phyloP scores from a whole-genome alignment of 1,140 invertebrate genomes.

The Micrasema longulum region DNA sequence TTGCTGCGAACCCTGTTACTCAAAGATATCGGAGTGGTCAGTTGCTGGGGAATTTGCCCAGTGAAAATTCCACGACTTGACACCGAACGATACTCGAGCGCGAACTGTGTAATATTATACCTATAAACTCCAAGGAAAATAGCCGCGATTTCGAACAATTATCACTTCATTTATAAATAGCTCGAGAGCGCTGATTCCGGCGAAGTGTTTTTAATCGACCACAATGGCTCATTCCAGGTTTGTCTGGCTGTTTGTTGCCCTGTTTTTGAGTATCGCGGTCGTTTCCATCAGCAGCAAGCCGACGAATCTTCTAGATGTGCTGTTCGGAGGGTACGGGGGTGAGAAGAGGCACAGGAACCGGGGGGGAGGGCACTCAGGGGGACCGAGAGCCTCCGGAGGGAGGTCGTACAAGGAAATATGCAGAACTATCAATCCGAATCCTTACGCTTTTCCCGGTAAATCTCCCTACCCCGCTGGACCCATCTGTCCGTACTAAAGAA shows the following conservation, averaged over 20 bases:
- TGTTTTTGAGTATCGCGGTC: conserved; percentile 17
- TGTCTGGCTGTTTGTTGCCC: conserved; percentile 12
- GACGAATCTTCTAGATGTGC: conserved; percentile 58
- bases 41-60: neutral
- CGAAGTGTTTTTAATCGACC: neutral
- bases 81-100: neutral
- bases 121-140: neutral
- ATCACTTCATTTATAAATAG: no score
- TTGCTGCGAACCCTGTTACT: conserved; percentile 9
- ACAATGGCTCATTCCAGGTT: conserved; percentile 17
- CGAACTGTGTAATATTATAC: no score
- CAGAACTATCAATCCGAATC: conserved; percentile 62
- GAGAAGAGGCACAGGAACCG: conserved; percentile 49
- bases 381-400: conserved; percentile 57
- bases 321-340: conserved; percentile 55
- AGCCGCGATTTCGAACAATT: neutral
- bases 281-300: conserved; percentile 14
- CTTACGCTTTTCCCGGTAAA: conserved; percentile 51
- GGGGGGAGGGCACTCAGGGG: conserved; percentile 55
- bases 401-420: conserved; percentile 65
- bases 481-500: conserved; percentile 46
- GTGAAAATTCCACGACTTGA: neutral
- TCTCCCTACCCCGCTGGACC: conserved; percentile 48
- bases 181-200: neutral
- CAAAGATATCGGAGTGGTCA: neutral